Evolutionary conservation across 2,888 invertebrate genomes (phyloP).

Genomic region (Peribatodes rhomboidaria): DNA sequence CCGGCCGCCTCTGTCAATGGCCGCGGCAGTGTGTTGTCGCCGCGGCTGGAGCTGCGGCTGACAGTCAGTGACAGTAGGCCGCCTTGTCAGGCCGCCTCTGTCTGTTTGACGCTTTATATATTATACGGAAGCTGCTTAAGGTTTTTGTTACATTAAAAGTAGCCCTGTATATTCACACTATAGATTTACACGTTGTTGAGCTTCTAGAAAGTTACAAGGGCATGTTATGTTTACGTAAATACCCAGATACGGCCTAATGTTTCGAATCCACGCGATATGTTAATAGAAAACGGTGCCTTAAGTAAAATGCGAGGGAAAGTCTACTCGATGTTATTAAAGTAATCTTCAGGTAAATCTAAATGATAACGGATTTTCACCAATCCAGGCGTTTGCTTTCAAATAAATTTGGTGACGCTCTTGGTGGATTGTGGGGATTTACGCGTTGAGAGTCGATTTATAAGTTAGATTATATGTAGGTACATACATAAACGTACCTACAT

Average conservation of each 20-base stretch:
- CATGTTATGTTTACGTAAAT: slow-evolving; percentile 62
- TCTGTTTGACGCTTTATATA: too few species aligned
- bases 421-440: neutral
- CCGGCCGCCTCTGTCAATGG: too few species aligned
- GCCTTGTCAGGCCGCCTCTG: too few species aligned
- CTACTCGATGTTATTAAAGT: slow-evolving; percentile 31
- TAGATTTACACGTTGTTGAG: slow-evolving; percentile 57
- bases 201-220: slow-evolving; percentile 53
- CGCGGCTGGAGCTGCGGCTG: too few species aligned
- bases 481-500: too few species aligned
- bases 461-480: neutral
- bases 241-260: slow-evolving; percentile 58
- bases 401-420: slow-evolving; percentile 6
- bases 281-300: slow-evolving; percentile 37
- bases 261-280: slow-evolving; percentile 55
- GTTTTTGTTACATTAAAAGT: too few species aligned
- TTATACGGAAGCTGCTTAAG: too few species aligned
- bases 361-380: slow-evolving; percentile 31
- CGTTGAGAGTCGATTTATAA: neutral
- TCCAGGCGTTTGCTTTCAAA: slow-evolving; percentile 16
- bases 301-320: slow-evolving; percentile 27
- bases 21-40: too few species aligned
- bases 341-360: slow-evolving; percentile 34
- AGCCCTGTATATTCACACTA: slow-evolving; percentile 23
- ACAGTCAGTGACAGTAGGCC: too few species aligned